Conservation (phyloP, 2,113 vertebrate genomes). For the Casuarius casuarius region DNA sequence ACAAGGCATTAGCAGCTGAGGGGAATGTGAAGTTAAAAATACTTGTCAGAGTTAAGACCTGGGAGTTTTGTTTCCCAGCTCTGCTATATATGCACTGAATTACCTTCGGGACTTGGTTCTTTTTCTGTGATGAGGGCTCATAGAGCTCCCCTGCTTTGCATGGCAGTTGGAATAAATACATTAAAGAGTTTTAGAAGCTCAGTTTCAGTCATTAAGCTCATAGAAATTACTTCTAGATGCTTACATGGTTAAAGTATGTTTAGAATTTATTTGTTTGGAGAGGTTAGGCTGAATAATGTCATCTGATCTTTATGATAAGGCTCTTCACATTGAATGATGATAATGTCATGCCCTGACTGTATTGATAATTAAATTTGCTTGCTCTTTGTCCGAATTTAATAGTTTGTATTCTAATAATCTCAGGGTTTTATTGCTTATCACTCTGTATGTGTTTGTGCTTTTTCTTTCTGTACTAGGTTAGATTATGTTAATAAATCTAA, state of each 20-base stretch:
- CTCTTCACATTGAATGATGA: neutral
- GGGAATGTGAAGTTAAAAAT: constrained; percentile 14
- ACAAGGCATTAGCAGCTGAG: neutral
- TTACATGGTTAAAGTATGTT: neutral
- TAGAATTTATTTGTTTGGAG: neutral
- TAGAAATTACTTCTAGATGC: neutral
- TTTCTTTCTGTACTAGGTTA: neutral
- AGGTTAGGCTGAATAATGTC: neutral
- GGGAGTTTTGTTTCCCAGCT: neutral
- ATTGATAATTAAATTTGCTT: neutral
- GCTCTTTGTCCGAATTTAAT: neutral
- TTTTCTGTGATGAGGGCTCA: neutral
- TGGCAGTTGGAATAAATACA: neutral
- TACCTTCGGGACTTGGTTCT: neutral
- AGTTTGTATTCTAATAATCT: neutral
- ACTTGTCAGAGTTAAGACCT: neutral
- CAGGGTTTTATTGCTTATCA: neutral
- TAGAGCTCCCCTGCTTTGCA: neutral
- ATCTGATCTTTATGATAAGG: neutral
- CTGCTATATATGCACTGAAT: neutral
- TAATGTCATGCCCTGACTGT: neutral
- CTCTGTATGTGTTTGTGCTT: neutral
- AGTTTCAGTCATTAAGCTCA: neutral
- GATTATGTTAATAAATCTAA: neutral
- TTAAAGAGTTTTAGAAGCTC: neutral